A percentile compares a stretch with the other conserved stretches of the same genome.
These are phyloP conservation scores for Phthorimaea operculella DNA, from an alignment of 1,140 invertebrate species.

Conservation along the genomic window DNA sequence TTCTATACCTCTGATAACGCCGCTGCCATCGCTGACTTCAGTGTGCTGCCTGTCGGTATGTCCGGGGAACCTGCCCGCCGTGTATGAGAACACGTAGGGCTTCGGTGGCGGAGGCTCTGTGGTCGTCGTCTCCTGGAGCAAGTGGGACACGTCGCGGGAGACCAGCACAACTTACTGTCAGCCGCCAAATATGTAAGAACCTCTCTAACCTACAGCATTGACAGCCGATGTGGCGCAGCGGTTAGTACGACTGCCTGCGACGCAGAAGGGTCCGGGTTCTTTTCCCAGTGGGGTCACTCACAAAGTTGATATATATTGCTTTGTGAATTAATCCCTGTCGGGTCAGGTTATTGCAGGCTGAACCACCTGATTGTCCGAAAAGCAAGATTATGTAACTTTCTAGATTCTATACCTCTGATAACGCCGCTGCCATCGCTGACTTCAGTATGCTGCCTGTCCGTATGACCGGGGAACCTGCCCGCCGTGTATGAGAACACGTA, in stretches of 20 bases:
- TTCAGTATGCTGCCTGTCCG: constrained; percentile 77
- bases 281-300: too few relatives aligned
- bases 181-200: too few relatives aligned
- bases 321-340: too few relatives aligned
- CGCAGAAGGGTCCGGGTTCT: too few relatives aligned
- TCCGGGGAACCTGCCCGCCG: constrained; percentile 77
- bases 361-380: too few relatives aligned
- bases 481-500: constrained; percentile 80
- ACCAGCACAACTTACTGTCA: too few relatives aligned
- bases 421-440: constrained; percentile 75
- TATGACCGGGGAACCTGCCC: constrained; percentile 76
- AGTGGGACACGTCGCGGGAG: constrained; percentile 57
- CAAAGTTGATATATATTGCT: too few relatives aligned
- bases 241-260: too few relatives aligned
- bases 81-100: constrained; percentile 79
- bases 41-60: constrained; percentile 76
- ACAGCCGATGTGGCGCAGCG: too few relatives aligned
- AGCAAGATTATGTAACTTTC: neutral
- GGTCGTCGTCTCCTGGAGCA: constrained; percentile 26
- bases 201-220: too few relatives aligned
- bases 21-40: constrained; percentile 76
- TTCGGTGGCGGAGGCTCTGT: constrained; percentile 69
- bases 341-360: too few relatives aligned
- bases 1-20: constrained; percentile 75
- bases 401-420: constrained; percentile 70